These are phyloP conservation scores for Galeopterus variegatus DNA, from an alignment of 2,113 vertebrate species.

Conservation along the genomic window DNA sequence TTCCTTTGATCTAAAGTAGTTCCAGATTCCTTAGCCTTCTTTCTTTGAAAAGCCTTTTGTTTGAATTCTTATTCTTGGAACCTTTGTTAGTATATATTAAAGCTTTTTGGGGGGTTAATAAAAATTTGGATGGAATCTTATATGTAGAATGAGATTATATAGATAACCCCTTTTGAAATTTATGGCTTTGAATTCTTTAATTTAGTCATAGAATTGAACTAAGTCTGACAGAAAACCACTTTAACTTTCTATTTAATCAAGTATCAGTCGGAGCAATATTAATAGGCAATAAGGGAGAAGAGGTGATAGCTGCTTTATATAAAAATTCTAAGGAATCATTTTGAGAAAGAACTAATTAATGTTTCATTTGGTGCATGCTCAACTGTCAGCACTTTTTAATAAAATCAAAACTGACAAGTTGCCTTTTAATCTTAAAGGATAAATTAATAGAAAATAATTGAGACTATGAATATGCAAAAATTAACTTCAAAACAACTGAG, in stretches of 20 bases:
- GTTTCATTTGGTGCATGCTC: neutral
- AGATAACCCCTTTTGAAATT: neutral
- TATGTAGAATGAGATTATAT: neutral
- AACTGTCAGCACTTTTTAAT: neutral
- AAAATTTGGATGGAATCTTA: neutral
- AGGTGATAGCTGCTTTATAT: neutral
- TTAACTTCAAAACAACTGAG: neutral
- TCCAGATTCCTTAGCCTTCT: neutral
- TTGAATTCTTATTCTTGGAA: slow-evolving; percentile 45
- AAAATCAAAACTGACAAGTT: neutral
- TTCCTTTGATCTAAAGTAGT: neutral
- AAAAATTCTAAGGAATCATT: neutral
- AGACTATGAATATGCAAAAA: neutral
- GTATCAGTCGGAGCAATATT: neutral
- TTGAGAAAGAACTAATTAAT: neutral
- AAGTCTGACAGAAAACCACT: neutral
- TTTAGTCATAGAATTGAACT: slow-evolving; percentile 20
- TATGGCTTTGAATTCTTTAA: slow-evolving; percentile 1
- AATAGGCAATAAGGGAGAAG: neutral
- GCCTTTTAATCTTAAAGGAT: neutral
- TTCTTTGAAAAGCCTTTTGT: slow-evolving; percentile 13
- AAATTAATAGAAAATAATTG: neutral
- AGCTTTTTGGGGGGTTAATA: neutral
- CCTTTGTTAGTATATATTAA: neutral
- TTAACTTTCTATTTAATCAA: neutral